Conservation (phyloP, 1,140 invertebrate species). For the Orussus abietinus region DNA sequence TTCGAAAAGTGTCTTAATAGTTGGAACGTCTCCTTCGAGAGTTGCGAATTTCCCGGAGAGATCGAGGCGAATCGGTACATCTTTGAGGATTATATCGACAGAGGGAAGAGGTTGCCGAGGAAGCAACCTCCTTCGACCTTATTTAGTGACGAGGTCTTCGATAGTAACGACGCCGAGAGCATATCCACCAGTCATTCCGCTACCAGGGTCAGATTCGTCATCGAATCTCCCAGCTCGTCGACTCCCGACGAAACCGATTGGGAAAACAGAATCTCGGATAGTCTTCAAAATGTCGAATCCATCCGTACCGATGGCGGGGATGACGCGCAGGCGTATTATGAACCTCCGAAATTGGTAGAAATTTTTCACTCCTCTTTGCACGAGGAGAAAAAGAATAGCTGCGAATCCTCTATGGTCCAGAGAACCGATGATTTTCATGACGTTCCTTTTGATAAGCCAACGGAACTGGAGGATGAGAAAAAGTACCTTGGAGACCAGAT, state of each 20-base stretch:
- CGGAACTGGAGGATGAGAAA: no score
- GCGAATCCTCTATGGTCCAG: no score
- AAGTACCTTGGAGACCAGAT: no score
- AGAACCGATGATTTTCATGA: no score
- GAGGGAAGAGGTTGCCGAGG: conserved; percentile 10
- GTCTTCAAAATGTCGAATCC: conserved; percentile 6
- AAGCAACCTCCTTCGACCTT: no score
- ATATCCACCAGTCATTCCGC: conserved; percentile 10
- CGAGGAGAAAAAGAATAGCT: no score
- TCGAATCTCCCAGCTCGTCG: conserved; percentile 28
- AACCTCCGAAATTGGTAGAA: no score
- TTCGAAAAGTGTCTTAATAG: conserved; percentile 38
- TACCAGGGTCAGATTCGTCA: conserved; percentile 39
- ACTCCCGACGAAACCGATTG: conserved; percentile 6
- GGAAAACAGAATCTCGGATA: conserved; percentile 6
- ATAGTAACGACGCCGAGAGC: neutral
- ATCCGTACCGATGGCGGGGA: neutral
- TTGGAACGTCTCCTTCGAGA: conserved; percentile 23
- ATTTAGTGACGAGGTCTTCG: conserved; percentile 3
- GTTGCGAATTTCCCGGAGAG: conserved; percentile 7
- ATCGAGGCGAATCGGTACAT: conserved; percentile 24
- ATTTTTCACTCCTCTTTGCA: no score
- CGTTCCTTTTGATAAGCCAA: no score
- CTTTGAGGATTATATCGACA: conserved; percentile 39
- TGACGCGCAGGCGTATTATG: no score